Evolutionary conservation across 2,113 vertebrate genomes (phyloP).

Genomic region (Parus major): DNA sequence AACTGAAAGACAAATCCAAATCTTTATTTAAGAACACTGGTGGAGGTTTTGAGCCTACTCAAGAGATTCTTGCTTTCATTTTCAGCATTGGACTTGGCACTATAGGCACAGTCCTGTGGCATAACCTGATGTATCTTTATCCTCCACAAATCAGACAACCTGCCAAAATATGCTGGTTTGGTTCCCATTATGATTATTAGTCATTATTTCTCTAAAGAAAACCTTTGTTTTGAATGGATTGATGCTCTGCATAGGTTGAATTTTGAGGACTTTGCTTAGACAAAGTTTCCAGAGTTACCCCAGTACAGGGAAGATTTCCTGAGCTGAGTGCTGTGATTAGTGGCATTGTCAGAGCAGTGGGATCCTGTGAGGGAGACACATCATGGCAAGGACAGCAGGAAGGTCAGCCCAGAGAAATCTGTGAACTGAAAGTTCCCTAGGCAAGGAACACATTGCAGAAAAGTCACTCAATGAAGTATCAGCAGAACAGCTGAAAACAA

Average conservation of each 20-base stretch:
- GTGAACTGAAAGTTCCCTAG: neutral
- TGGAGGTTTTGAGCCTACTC: neutral
- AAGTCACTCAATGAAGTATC: neutral
- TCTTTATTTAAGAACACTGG: neutral
- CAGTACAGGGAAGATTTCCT: neutral
- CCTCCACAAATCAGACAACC: neutral
- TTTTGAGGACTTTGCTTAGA: neutral
- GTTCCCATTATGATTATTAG: neutral
- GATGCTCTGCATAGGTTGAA: neutral
- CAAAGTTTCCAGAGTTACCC: neutral
- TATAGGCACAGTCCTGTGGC: neutral
- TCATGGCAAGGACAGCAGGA: neutral
- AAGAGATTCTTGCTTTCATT: neutral
- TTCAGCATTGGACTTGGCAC: rapidly evolving
- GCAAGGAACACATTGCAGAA: neutral
- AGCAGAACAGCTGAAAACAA: neutral
- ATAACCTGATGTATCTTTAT: neutral
- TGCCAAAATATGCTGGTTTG: neutral
- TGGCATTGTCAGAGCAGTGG: neutral
- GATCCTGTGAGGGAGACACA: neutral
- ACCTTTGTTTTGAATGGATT: neutral
- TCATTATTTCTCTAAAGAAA: neutral
- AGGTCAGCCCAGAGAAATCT: neutral
- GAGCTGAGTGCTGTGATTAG: neutral
- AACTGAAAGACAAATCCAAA: neutral